Conservation (phyloP, 2,113 vertebrate genomes). For the Microtus montanus region DNA sequence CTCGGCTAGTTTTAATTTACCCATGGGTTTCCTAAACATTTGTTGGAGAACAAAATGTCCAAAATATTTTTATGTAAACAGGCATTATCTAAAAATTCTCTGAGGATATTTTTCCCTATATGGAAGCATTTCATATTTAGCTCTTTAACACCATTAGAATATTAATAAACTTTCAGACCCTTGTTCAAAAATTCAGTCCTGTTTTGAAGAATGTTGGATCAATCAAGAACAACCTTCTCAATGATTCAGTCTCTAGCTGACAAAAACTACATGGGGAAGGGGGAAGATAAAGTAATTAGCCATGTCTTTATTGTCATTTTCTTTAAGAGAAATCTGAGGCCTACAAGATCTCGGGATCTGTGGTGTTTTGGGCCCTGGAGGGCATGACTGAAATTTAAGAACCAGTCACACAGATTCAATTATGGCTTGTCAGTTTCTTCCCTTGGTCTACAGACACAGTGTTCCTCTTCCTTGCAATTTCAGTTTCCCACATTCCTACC, state of each 20-base stretch:
- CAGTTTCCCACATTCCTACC: background rate
- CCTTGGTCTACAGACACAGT: background rate
- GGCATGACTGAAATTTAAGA: background rate
- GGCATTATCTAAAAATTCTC: conserved; percentile 11
- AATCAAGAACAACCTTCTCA: background rate
- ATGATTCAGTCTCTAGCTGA: background rate
- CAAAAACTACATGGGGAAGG: background rate
- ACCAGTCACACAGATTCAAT: background rate
- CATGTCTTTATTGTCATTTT: background rate
- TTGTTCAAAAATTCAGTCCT: conserved; percentile 9
- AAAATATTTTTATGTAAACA: background rate
- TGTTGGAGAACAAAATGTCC: background rate
- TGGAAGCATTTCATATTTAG: conserved; percentile 26
- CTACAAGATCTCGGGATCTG: background rate
- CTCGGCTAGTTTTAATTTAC: background rate
- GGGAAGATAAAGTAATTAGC: background rate
- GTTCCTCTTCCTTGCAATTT: background rate
- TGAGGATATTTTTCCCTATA: conserved; percentile 45
- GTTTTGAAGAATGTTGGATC: conserved; percentile 28
- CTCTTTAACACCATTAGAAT: background rate
- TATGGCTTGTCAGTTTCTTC: background rate
- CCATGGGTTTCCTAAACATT: background rate
- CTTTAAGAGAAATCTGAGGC: conserved; percentile 1
- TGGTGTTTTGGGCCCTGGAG: background rate
- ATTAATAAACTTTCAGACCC: background rate